Base-by-base conservation (phyloP, 2,888 invertebrate species). In the Achlya flavicornis region DNA sequence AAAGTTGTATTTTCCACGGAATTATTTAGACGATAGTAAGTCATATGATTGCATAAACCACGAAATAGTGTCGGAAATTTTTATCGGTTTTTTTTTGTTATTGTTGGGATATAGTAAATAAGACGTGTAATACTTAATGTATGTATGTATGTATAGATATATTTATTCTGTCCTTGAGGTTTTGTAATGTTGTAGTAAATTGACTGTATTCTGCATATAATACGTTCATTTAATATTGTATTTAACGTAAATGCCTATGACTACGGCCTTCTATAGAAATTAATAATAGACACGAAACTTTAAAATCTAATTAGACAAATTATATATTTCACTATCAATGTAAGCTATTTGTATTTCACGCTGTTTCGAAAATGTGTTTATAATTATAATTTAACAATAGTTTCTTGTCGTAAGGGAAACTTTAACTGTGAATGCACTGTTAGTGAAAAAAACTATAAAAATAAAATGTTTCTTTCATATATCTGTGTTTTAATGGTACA, bases 391-490 rank as follows among this genome's bases (percentile, higher is more conserved):
- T 77, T 78, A 79, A 68, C 70, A 75, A 72, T 76, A 74, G 79
- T 83, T 84, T 86, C 82, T 86, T 84, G 78, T 78, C 75, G 68
- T 43, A 43, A 83, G 79, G 83, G 82, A 84, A 86, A 85, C 81
- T 85, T 80, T 84, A 84, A 86, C 88, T 90, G 90, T 90, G 88
- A 88, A 89, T 88, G 92, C 92, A 92, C 92, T 91, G 78, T 90
- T 91, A 91, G 91, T 86, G 80, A 87, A 86, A 53, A n/a, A 84
- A 85, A 80, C 78, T 86, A 84, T 84, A 81, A 78, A 78, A 91
- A 91, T 90, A 92, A 92, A 92, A 86, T 80, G 89, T 91, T 93
- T 91, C 92, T 91, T 92, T 92, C 81, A 71, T 91, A 91, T 19
- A 66, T 61, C 26, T 63, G 11, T 58, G 64, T 82, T 74, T 85